Base-by-base conservation (phyloP, 2,888 invertebrate genomes). In the Dryobotodes eremita region DNA sequence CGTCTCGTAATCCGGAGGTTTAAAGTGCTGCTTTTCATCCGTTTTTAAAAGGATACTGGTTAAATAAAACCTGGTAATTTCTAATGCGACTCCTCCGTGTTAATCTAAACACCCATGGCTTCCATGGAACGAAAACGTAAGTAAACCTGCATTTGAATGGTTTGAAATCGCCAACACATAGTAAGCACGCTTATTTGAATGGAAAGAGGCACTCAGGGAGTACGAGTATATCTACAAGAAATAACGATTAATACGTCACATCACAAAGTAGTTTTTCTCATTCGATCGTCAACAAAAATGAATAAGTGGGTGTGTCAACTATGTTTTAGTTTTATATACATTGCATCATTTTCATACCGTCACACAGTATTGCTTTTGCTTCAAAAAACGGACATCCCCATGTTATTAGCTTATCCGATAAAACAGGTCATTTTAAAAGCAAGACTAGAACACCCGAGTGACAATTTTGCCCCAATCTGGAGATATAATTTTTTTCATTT, bases 281-380 rank as follows among this genome's bases (percentile, higher is more conserved):
- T 66, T 53, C 1, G n/a, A n/a, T n/a, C 26, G n/a, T 15, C 42
- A 42, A 72, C 42, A 42, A 72, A 71, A 77, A 65, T 26, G n/a
- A 81, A n/a, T 65, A 61, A 61, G 65, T 80, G 48, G 55, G 65
- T 55, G 73, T 81, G 66, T 81, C 59, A 66, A 55, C 20, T 6
- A 15, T 53, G n/a, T 79, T 71, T 57, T 23, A 26, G 59, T 75
- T 73, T 36, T 55, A 55, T 31, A 59, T n/a, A 0, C 17, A 20
- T 53, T 82, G 69, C 69, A 76, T 70, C 23, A 80, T 53, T 48
- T 57, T 10, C n/a, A 46, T 46, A 53, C 26, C 42, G 36, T 64
- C n/a, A n/a, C n/a, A n/a, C n/a, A n/a, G n/a, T n/a, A n/a, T n/a
- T n/a, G n/a, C n/a, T n/a, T n/a, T n/a, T n/a, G n/a, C n/a, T n/a